Evolutionary conservation across 35 echinoderm and acorn worm species (phyloP).

Genomic region (Amphiura filiformis): DNA sequence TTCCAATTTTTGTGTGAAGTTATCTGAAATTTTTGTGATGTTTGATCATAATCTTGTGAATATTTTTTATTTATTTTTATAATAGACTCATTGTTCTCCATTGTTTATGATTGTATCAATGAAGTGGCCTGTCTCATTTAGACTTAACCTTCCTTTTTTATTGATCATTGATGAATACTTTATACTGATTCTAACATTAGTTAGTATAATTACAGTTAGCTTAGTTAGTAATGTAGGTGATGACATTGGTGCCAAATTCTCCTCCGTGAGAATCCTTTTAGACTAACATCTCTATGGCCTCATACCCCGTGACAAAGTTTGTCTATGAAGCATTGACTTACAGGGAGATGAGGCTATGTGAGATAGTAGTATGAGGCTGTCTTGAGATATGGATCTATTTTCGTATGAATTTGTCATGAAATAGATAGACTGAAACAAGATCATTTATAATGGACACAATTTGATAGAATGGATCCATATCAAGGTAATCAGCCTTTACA

Average conservation of each 20-base stretch:
- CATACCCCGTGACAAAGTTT: too few species aligned
- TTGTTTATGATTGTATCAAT: conserved; percentile 5
- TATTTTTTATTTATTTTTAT: conserved; percentile 17
- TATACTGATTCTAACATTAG: neutral
- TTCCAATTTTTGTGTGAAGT: conserved; percentile 5
- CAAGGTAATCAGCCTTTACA: neutral
- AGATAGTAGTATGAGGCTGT: too few species aligned
- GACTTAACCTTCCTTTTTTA: conserved; percentile 1
- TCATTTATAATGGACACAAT: too few species aligned
- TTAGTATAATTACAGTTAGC: neutral
- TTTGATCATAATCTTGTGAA: conserved; percentile 1
- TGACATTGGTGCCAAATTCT: conserved; percentile 7
- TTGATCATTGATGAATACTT: neutral
- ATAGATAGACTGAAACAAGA: too few species aligned
- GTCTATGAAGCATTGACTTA: too few species aligned
- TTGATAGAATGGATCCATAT: too few species aligned
- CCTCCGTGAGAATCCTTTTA: neutral
- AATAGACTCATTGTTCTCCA: neutral
- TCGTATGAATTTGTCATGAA: too few species aligned
- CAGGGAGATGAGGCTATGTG: too few species aligned
- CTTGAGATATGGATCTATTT: too few species aligned
- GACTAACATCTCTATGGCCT: too few species aligned
- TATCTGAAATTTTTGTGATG: neutral
- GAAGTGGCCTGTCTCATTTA: conserved; percentile 3
- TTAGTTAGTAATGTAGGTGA: neutral